phyloP scores from a whole-genome alignment of 2,113 vertebrate genomes.

The Xiphorhynchus elegans region DNA sequence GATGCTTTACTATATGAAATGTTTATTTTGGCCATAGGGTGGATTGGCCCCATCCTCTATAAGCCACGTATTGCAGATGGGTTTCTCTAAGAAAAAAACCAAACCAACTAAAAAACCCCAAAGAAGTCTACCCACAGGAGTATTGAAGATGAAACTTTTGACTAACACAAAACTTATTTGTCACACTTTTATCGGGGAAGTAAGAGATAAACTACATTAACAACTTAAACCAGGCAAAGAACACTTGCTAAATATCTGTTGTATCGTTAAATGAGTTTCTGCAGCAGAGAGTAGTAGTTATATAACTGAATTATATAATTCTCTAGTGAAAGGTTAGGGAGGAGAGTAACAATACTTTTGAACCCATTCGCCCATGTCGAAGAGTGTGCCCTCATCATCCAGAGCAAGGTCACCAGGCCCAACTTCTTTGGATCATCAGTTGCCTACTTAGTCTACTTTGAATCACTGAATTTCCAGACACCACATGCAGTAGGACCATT shows the following conservation, averaged over 20 bases:
- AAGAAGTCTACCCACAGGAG: background rate
- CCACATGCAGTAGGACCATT: background rate
- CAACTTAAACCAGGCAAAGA: background rate
- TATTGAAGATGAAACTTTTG: background rate
- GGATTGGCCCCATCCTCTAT: background rate
- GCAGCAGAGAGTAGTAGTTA: background rate
- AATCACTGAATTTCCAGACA: background rate
- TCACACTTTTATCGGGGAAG: background rate
- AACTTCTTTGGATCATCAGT: background rate
- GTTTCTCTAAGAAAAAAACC: background rate
- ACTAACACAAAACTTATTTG: background rate
- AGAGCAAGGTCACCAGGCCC: background rate
- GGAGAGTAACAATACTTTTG: background rate
- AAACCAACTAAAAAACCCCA: fast-evolving
- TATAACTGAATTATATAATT: background rate
- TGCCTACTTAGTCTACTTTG: background rate
- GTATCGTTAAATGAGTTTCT: background rate
- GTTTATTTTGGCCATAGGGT: background rate
- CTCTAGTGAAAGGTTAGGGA: background rate
- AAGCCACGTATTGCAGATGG: background rate
- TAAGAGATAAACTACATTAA: background rate
- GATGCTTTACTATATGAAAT: background rate
- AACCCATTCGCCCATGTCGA: background rate
- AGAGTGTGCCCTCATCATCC: background rate
- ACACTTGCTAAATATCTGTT: background rate